Conservation (phyloP, 2,888 invertebrate species). For the Caenorhabditis sp. region DNA sequence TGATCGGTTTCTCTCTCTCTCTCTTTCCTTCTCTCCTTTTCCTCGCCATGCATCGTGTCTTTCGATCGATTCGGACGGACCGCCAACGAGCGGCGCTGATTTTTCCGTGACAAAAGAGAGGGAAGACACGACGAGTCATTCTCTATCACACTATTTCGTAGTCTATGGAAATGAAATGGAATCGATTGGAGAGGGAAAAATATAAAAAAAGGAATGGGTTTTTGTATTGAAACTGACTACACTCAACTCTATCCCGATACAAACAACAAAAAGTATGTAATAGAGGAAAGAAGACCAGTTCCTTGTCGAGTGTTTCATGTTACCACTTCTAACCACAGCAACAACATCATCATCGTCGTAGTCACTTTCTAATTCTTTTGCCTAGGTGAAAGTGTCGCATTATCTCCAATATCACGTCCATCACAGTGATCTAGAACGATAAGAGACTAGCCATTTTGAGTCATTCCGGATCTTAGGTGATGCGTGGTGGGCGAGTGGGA, state of each 20-base stretch:
- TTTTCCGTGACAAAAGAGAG: conserved; percentile 57
- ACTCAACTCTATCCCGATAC: no score
- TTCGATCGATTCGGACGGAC: conserved; percentile 48
- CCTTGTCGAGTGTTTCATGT: conserved; percentile 4
- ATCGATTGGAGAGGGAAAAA: conserved; percentile 8
- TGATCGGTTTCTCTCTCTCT: conserved; percentile 30
- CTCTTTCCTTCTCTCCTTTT: conserved; percentile 8
- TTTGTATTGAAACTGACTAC: conserved; percentile 12
- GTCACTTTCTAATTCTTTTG: conserved; percentile 28
- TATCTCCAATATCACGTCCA: conserved; percentile 26
- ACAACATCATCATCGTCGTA: conserved; percentile 15
- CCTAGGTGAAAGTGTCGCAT: conserved; percentile 37
- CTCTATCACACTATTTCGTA: conserved; percentile 46
- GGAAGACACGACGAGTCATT: conserved; percentile 41
- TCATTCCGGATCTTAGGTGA: conserved; percentile 15
- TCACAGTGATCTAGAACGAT: conserved; percentile 7
- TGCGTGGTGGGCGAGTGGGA: background rate
- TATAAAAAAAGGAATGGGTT: conserved; percentile 10
- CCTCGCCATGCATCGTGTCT: conserved; percentile 19
- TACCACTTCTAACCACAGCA: conserved; percentile 26
- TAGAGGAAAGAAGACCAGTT: conserved; percentile 53
- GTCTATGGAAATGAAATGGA: conserved; percentile 34
- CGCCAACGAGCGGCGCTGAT: conserved; percentile 43
- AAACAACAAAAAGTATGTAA: no score
- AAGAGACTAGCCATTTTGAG: conserved; percentile 1